Evolutionary conservation across 2,113 vertebrate species (phyloP), one percentile per base, ranked within the genome.

Genomic region (Pogonocichla stellata): DNA sequence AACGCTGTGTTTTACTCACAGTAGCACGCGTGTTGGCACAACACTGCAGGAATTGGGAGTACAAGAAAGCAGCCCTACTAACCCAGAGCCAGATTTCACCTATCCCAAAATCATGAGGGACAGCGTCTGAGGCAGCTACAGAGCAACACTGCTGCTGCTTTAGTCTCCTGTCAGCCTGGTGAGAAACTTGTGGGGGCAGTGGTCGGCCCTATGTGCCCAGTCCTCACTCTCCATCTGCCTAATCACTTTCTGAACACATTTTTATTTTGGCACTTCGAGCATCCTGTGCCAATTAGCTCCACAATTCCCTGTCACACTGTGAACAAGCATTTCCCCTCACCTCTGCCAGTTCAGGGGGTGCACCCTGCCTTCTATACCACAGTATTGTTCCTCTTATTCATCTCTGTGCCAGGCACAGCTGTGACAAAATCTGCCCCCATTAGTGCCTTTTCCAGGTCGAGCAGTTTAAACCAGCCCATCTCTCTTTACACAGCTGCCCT

Each of bases 41-140:
- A 26, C 48, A 10, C 51, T 25, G 42, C 58, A 79, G 74, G 19
- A 88, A 28, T 26, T 40, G 62, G 58, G 50, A 45, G 53, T 73
- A 62, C n/a, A 23, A 10, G 22, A 62, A 73, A 78, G 33, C 26
- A 62, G 38, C 2, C 18, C 42, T 42, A 54, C 62, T 28, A 51
- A 85, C 61, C 13, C 53, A 69, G 34, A 90, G 42, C n/a, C 58
- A 42, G 73, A 43, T 40, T 18, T 82, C 66, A 56, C 33, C 53
- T 60, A 13, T 15, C 48, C 28, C 69, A 43, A 60, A 75, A n/a
- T 36, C n/a, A 54, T 0, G 10, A 70, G 29, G 54, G 40, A 45
- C 0, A 1, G 51, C 2, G 0, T 10, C 15, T 31, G 65, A 72
- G 50, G 58, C 67, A 50, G 20, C 4, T 14, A 25, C 6, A 69